These are phyloP conservation scores for Drosophila orena DNA, from an alignment of 1,140 invertebrate genomes.

Conservation along the genomic window DNA sequence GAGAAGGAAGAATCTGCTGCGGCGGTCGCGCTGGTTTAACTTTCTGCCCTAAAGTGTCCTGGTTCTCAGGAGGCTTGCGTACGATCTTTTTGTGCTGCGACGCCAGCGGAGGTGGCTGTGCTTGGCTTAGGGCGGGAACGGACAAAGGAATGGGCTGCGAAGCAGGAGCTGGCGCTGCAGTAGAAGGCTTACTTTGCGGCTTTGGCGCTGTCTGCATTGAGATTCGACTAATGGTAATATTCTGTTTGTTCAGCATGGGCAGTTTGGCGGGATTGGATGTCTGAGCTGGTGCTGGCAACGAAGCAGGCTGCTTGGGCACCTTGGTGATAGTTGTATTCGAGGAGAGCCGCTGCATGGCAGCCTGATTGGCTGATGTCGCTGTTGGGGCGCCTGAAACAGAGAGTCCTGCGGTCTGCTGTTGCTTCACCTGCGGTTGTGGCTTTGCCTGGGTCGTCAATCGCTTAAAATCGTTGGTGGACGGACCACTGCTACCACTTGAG, in stretches of 20 bases:
- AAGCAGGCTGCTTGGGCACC: conserved; percentile 42
- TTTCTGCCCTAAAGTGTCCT: neutral
- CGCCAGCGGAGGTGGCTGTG: conserved; percentile 25
- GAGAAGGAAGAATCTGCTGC: conserved; percentile 25
- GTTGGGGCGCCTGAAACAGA: neutral
- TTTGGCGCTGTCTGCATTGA: conserved; percentile 36
- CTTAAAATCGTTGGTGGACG: conserved; percentile 40
- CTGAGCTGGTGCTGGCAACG: neutral
- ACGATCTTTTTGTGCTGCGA: conserved; percentile 35
- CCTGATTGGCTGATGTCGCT: conserved; percentile 34
- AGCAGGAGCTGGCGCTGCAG: conserved; percentile 3
- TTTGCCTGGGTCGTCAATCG: conserved; percentile 47
- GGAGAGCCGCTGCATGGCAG: conserved; percentile 70
- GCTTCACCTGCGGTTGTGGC: conserved; percentile 37
- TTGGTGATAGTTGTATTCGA: conserved; percentile 71
- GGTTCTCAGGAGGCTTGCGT: conserved; percentile 20
- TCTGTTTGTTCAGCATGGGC: conserved; percentile 73
- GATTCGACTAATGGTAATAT: conserved; percentile 78
- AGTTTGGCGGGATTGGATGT: conserved; percentile 44
- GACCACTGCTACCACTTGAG: neutral
- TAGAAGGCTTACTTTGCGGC: conserved; percentile 26
- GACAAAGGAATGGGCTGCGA: conserved; percentile 17
- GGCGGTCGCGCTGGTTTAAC: conserved; percentile 5
- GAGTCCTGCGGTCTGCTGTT: conserved; percentile 28
- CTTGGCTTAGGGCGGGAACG: conserved; percentile 13